Evolutionary conservation across 2,797 vertebrate species (phyloP).

Genomic region (Pipistrellus pipistrellus): DNA sequence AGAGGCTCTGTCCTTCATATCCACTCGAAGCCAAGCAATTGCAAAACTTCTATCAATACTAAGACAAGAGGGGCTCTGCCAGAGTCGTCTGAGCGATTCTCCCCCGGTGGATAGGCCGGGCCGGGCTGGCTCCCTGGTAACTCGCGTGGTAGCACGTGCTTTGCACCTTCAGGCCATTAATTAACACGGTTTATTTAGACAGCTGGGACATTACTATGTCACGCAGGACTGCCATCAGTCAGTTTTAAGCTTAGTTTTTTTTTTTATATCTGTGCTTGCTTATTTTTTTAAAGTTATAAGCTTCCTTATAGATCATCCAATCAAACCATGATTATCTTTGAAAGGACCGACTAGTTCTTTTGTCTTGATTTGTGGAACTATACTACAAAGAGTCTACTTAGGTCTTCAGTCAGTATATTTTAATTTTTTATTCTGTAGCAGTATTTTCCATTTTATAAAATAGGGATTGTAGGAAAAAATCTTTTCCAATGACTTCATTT

Average conservation of each 20-base stretch:
- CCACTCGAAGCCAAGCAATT: background rate
- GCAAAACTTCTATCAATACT: too few relatives aligned
- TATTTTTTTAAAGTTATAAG: background rate
- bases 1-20: background rate
- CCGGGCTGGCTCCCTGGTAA: rapidly evolving
- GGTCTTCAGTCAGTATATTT: background rate
- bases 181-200: background rate
- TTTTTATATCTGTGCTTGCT: background rate
- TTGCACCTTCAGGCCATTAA: background rate
- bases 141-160: rapidly evolving
- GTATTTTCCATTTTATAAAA: background rate
- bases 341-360: background rate
- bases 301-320: background rate
- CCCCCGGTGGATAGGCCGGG: too few relatives aligned
- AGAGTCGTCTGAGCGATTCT: rapidly evolving
- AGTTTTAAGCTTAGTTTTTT: background rate
- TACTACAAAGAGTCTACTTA: background rate
- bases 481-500: background rate
- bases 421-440: background rate
- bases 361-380: slow-evolving; percentile 19
- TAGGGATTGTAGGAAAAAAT: background rate
- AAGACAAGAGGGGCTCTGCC: rapidly evolving
- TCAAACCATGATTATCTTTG: slow-evolving; percentile 20
- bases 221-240: background rate
- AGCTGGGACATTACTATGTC: background rate